phyloP scores from a whole-genome alignment of 1,140 invertebrate genomes.

The Hydropsyche tenuis region DNA sequence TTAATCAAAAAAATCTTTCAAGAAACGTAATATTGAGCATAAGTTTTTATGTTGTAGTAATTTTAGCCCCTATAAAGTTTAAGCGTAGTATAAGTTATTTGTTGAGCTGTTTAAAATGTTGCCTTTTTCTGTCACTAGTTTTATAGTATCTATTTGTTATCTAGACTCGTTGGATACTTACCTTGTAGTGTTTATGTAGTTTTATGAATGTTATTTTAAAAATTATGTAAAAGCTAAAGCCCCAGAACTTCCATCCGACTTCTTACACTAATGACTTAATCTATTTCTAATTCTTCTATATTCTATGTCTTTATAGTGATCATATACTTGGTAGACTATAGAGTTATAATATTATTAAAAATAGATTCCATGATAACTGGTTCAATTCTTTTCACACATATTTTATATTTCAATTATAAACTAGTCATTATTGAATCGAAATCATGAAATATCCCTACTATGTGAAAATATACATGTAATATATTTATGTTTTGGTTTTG shows the following conservation, averaged over 20 bases:
- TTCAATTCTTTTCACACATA: not conserved
- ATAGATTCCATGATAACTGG: constrained; percentile 11
- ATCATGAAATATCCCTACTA: no score
- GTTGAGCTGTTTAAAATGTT: constrained; percentile 25
- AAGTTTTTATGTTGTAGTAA: no score
- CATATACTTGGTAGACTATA: constrained; percentile 29
- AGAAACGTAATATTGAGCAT: no score
- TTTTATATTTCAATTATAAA: no score
- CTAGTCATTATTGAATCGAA: no score
- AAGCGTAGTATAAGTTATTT: constrained; percentile 1
- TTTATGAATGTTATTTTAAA: constrained; percentile 41
- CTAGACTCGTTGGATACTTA: constrained; percentile 42
- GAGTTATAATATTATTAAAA: constrained; percentile 23
- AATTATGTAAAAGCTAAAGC: constrained; percentile 54
- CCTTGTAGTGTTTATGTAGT: constrained; percentile 43
- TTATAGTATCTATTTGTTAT: constrained; percentile 32
- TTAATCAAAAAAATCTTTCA: no score
- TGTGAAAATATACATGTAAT: no score
- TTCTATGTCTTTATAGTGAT: constrained; percentile 47
- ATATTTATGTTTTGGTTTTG: no score
- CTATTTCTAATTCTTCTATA: constrained; percentile 49
- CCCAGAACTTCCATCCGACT: constrained; percentile 64
- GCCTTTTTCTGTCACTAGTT: constrained; percentile 33
- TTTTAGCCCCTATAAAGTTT: no score
- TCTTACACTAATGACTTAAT: constrained; percentile 47